A percentile compares a stretch with the other conserved stretches of the same genome.
Conservation (phyloP, 2,888 invertebrate genomes). For the Epistrophella euchroma region DNA sequence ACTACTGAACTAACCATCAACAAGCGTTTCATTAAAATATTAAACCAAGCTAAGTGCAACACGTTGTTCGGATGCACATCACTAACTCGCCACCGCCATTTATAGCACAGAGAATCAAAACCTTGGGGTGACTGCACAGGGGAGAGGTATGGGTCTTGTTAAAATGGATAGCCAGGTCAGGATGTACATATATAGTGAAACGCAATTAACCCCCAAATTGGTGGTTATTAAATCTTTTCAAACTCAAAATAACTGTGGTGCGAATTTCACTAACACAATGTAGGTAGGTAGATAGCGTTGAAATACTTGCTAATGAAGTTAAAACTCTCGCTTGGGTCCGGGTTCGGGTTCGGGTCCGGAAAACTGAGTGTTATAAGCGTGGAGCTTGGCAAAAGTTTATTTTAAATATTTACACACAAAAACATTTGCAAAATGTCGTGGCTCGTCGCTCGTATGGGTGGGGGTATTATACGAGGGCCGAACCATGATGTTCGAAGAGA, state of each 20-base stretch:
- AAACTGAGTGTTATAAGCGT: background rate
- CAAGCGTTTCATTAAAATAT: slow-evolving; percentile 70
- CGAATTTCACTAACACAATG: slow-evolving; percentile 67
- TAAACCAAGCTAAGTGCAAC: slow-evolving; percentile 69
- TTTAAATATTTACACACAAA: slow-evolving; percentile 72
- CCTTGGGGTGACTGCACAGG: background rate
- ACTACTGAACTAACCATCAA: slow-evolving; percentile 35
- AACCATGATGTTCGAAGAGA: background rate
- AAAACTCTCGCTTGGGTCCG: slow-evolving; percentile 66
- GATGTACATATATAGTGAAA: slow-evolving; percentile 47
- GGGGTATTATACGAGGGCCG: background rate
- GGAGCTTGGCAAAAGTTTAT: slow-evolving; percentile 56
- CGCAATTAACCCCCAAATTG: slow-evolving; percentile 70
- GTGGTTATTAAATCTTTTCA: slow-evolving; percentile 70
- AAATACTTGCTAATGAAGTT: slow-evolving; percentile 65
- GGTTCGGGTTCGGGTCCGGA: background rate
- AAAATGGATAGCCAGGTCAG: slow-evolving; percentile 41
- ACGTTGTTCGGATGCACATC: slow-evolving; percentile 63
- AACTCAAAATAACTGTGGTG: slow-evolving; percentile 63
- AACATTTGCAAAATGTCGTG: slow-evolving; percentile 61
- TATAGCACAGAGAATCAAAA: slow-evolving; percentile 13
- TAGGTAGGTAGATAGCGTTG: background rate
- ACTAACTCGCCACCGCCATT: slow-evolving; percentile 20
- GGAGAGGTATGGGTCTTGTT: slow-evolving; percentile 9
- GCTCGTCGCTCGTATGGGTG: slow-evolving; percentile 7